These are phyloP conservation scores for Temnopleurus reevesii DNA, from an alignment of 53 echinoderm and acorn worm genomes.

Conservation along the genomic window DNA sequence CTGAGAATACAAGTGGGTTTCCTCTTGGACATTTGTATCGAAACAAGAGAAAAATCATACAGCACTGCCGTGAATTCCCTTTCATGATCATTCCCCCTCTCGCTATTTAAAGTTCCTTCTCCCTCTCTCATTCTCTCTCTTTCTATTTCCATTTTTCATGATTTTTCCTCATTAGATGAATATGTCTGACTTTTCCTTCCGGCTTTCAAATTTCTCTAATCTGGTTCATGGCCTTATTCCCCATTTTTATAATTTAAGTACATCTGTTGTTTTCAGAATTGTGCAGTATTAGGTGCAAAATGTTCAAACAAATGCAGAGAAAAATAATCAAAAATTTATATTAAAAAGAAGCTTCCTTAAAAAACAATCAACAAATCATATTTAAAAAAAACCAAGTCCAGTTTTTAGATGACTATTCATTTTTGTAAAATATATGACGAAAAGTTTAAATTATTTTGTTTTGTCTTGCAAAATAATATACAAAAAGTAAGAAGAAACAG, in stretches of 20 bases:
- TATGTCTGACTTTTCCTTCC: neutral
- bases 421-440: too few relatives aligned
- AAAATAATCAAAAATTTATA: too few relatives aligned
- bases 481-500: too few relatives aligned
- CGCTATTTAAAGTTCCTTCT: neutral
- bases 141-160: neutral
- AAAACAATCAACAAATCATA: too few relatives aligned
- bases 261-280: conserved; percentile 10
- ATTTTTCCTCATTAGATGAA: neutral
- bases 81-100: neutral
- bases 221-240: conserved; percentile 26
- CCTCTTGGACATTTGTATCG: conserved; percentile 17
- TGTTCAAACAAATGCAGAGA: too few relatives aligned
- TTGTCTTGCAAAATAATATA: too few relatives aligned
- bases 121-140: conserved; percentile 9
- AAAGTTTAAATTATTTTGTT: too few relatives aligned
- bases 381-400: too few relatives aligned
- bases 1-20: conserved; percentile 43
- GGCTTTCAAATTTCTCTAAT: neutral
- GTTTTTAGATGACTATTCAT: too few relatives aligned
- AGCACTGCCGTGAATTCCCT: neutral
- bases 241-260: neutral
- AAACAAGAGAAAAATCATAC: neutral
- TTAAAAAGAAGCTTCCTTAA: too few relatives aligned
- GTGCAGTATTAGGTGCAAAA: neutral